Base-by-base conservation (phyloP, 2,113 vertebrate species). In the Gymnarchus niloticus region DNA sequence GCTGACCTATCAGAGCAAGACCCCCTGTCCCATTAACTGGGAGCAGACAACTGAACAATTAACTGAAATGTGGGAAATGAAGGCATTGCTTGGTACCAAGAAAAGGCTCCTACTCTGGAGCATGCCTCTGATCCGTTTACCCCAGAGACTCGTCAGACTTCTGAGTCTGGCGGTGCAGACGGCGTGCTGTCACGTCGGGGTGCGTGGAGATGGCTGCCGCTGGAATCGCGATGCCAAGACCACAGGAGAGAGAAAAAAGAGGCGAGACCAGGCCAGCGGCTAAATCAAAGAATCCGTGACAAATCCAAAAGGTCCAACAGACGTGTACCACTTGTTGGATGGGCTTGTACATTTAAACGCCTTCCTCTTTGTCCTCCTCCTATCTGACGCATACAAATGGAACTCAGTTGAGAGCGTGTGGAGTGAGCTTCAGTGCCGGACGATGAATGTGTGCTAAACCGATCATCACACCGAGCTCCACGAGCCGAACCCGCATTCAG, bases 171-270 rank as follows among this genome's bases (percentile, higher is more conserved):
- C 56, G 12, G 56, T 57, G 8, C 56, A 57, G 56, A 57, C 56
- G 12, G 12, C 56, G 56, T 17, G 9, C 12, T 21, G 56, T 57
- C 56, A 57, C 2, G 56, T 56, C 12, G 54, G 54, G 12, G 12
- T 57, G 56, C 56, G 57, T 41, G 65, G 65, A 85, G 23, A 69
- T 59, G 82, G 83, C 83, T 44, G 52, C 12, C 12, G 85, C 1
- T 10, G 46, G 21, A 48, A n/a, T 54, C 52, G 52, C 81, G 56
- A 46, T 48, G 23, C 3, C 2, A 46, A 28, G 23, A 19, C 33
- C 19, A 73, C 46, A 56, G 52, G 76, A 49, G 77, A 84, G 49
- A 84, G 81, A 41, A 73, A 51, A 87, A 82, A 14, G 37, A 57
- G 54, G 41, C 46, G 21, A 57, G 85, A 61, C 21, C 28, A 56